phyloP scores from a whole-genome alignment of 1,140 invertebrate genomes.

The Papilio polyxenes region DNA sequence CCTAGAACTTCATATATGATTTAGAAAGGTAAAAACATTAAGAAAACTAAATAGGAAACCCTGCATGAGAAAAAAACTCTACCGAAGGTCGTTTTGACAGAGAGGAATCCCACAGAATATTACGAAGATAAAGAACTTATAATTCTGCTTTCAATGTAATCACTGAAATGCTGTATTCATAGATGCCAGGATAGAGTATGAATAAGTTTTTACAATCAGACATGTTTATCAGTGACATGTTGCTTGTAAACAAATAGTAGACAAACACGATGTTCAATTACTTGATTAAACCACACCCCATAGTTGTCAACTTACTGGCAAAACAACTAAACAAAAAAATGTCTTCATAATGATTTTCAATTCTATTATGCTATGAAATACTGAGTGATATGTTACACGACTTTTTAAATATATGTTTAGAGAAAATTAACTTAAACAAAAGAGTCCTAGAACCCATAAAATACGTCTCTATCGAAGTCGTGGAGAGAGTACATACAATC shows the following conservation, averaged over 20 bases:
- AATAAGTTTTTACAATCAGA: background rate
- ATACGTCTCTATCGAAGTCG: no score
- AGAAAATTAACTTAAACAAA: no score
- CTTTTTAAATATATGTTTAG: background rate
- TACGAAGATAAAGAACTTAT: no score
- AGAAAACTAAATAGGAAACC: no score
- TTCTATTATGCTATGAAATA: background rate
- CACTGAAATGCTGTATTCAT: no score
- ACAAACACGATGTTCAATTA: background rate
- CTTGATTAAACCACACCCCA: background rate
- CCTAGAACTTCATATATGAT: no score
- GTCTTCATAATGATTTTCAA: background rate
- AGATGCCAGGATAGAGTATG: background rate
- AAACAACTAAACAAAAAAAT: slow-evolving; percentile 4
- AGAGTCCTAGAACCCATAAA: no score
- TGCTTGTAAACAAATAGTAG: background rate
- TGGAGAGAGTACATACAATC: background rate
- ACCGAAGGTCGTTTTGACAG: no score
- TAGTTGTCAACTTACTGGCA: background rate
- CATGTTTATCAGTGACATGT: background rate
- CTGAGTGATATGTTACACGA: background rate
- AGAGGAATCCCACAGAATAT: no score
- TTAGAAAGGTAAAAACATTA: no score
- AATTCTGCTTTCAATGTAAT: no score
- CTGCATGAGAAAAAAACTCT: no score